phyloP scores from a whole-genome alignment of 2,888 invertebrate species.

The Chydorus sphaericus region DNA sequence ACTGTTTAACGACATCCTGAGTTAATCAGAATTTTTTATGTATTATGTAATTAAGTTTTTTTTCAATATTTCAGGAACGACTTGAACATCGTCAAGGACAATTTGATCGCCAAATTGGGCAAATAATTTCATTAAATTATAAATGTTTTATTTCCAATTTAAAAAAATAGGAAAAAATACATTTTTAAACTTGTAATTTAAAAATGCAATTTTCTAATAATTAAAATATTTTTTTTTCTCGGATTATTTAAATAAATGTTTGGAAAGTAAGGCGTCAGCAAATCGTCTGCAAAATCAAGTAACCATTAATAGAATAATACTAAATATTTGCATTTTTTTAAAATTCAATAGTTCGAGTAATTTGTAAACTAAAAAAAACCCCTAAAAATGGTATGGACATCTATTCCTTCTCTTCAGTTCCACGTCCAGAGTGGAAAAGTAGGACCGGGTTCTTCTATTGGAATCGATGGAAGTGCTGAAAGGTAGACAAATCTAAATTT shows the following conservation, averaged over 20 bases:
- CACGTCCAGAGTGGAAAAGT: conserved; percentile 10
- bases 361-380: conserved; percentile 30
- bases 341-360: conserved; percentile 61
- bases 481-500: too few relatives aligned
- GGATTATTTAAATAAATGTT: too few relatives aligned
- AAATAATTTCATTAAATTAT: conserved; percentile 36
- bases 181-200: too few relatives aligned
- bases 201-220: not conserved
- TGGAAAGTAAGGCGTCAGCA: too few relatives aligned
- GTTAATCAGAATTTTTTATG: too few relatives aligned
- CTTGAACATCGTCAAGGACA: conserved; percentile 97
- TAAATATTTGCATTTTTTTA: not conserved
- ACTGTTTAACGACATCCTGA: too few relatives aligned
- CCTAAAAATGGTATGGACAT: not conserved
- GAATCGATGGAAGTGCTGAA: too few relatives aligned
- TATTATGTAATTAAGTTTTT: too few relatives aligned
- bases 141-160: conserved; percentile 24
- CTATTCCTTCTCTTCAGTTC: conserved; percentile 8
- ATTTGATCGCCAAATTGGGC: conserved; percentile 95
- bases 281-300: too few relatives aligned
- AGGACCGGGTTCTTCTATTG: conserved; percentile 4
- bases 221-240: not conserved
- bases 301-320: too few relatives aligned
- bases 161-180: too few relatives aligned
- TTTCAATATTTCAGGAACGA: too few relatives aligned